phyloP scores from a whole-genome alignment of 2,888 invertebrate genomes.

The Opisthograptis luteolata region DNA sequence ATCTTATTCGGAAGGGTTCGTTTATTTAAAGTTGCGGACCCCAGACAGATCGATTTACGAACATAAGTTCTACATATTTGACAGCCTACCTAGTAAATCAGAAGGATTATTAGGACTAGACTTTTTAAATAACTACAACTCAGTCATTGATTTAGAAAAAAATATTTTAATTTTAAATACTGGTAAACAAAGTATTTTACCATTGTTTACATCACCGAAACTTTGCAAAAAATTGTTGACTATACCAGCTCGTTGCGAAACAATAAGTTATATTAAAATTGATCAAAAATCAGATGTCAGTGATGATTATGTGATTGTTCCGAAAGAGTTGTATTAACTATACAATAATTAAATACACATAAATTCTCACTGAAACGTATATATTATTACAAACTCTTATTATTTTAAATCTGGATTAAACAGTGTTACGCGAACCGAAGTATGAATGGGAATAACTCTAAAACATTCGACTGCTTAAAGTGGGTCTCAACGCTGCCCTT shows the following conservation, averaged over 20 bases:
- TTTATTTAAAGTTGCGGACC: conserved; percentile 2
- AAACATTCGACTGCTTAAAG: too few relatives aligned
- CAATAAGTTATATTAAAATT: conserved; percentile 27
- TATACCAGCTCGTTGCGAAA: conserved; percentile 29
- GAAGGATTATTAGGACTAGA: conserved; percentile 32
- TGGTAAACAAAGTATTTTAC: background rate
- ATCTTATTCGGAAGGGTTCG: conserved; percentile 1
- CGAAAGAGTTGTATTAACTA: too few relatives aligned
- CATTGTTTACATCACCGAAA: background rate
- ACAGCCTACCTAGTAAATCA: conserved; percentile 7
- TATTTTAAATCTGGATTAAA: too few relatives aligned
- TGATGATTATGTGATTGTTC: conserved; percentile 28
- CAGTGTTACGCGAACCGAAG: too few relatives aligned
- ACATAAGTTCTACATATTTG: conserved; percentile 20
- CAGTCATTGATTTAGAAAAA: conserved; percentile 18
- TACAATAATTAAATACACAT: too few relatives aligned
- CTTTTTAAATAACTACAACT: conserved; percentile 28
- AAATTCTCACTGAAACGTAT: too few relatives aligned
- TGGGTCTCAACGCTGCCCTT: too few relatives aligned
- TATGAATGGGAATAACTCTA: too few relatives aligned
- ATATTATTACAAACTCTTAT: too few relatives aligned
- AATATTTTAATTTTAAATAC: conserved; percentile 8
- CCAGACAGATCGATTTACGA: background rate
- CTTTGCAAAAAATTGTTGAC: conserved; percentile 1
- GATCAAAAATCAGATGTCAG: background rate